Evolutionary conservation across 2,797 vertebrate genomes (phyloP).

Genomic region (Sebastes taczanowskii): DNA sequence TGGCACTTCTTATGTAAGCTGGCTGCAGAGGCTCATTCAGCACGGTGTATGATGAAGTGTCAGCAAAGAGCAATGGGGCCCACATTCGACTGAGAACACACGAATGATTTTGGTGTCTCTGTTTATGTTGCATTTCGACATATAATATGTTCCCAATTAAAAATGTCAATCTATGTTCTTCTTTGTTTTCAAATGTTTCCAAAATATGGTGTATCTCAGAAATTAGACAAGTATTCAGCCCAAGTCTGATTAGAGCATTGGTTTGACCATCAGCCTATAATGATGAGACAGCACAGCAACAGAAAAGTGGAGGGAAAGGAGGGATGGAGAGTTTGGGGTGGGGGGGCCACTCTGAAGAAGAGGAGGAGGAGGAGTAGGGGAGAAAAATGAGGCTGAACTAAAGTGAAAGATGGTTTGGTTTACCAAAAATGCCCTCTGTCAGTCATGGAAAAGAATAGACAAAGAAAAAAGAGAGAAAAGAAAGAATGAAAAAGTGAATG

Average conservation of each 20-base stretch:
- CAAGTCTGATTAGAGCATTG: conserved; percentile 75
- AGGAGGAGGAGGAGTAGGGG: neutral
- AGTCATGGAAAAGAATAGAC: conserved; percentile 86
- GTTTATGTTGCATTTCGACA: neutral
- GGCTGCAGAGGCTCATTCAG: neutral
- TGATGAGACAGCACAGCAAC: conserved; percentile 74
- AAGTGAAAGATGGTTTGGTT: conserved; percentile 84
- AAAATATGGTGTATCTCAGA: neutral
- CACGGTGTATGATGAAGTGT: neutral
- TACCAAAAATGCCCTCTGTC: conserved; percentile 91
- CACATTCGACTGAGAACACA: neutral
- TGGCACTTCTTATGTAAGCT: neutral
- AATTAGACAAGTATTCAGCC: conserved; percentile 34
- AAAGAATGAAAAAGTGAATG: conserved; percentile 81
- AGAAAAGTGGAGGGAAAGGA: conserved; percentile 69
- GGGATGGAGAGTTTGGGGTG: conserved; percentile 40
- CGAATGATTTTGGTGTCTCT: neutral
- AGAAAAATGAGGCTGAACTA: conserved; percentile 64
- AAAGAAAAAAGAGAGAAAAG: conserved; percentile 78
- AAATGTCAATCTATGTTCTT: neutral
- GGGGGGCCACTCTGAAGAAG: conserved; percentile 27
- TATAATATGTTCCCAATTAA: neutral
- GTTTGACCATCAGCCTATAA: conserved; percentile 75
- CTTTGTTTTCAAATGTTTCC: conserved; percentile 8
- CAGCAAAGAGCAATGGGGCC: neutral